These are phyloP conservation scores for Drosophila formosana DNA, from an alignment of 2,888 invertebrate species.

Conservation along the genomic window DNA sequence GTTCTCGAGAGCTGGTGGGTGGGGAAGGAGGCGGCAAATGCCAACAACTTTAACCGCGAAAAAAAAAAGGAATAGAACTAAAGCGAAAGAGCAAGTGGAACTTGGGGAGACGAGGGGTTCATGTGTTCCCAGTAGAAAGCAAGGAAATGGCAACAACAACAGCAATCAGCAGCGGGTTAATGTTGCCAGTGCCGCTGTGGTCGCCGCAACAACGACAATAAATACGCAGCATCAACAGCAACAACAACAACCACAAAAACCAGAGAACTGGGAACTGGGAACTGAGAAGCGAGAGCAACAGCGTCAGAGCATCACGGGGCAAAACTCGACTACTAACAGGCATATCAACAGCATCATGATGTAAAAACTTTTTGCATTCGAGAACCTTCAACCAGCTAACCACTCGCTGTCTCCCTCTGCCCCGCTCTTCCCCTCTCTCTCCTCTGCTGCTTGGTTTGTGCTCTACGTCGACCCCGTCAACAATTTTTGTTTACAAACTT, in stretches of 20 bases:
- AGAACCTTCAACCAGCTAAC: constrained; percentile 56
- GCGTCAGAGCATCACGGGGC: constrained; percentile 4
- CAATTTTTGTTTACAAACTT: constrained; percentile 83
- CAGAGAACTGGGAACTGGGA: constrained; percentile 23
- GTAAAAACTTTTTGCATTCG: constrained; percentile 78
- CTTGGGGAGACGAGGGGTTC: neutral
- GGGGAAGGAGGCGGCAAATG: constrained; percentile 43
- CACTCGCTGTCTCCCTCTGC: constrained; percentile 1
- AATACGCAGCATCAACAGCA: constrained; percentile 63
- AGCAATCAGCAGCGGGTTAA: constrained; percentile 43
- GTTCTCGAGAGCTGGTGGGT: constrained; percentile 39
- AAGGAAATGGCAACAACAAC: constrained; percentile 30
- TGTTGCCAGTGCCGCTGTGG: constrained; percentile 52
- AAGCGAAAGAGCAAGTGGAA: constrained; percentile 15
- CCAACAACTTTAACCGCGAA: constrained; percentile 76
- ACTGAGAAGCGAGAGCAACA: constrained; percentile 25
- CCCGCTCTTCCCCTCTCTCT: neutral
- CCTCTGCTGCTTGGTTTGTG: constrained; percentile 2
- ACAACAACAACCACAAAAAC: constrained; percentile 11
- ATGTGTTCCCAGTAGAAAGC: constrained; percentile 30
- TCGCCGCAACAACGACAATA: constrained; percentile 71
- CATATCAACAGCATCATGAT: constrained; percentile 80
- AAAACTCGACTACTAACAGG: constrained; percentile 48
- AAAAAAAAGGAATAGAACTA: constrained; percentile 32
- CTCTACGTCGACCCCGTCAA: constrained; percentile 56